Base-by-base conservation (phyloP, 2,797 vertebrate genomes). In the Zonotrichia albicollis region DNA sequence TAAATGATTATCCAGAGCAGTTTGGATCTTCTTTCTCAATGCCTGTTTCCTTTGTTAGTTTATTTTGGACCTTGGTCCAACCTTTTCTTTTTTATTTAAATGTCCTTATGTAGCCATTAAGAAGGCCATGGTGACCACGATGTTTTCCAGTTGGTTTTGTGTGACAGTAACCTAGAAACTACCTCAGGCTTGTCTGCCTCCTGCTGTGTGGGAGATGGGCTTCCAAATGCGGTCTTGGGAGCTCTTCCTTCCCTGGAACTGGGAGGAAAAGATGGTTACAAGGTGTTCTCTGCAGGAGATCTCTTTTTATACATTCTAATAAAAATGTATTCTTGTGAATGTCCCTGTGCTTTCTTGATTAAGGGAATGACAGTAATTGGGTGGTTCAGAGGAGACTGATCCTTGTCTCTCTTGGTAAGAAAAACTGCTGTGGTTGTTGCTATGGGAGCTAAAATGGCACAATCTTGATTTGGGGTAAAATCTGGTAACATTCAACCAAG, bases 401-500 rank as follows among this genome's bases (percentile, higher is more conserved):
- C 26, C 32, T 60, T 1, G 1, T 66, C 51, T 87, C 16, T 10
- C 29, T 36, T 66, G 30, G 38, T 54, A 38, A 34, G 51, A 53
- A 46, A 36, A 42, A 14, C 27, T 19, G 26, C 66, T 85, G 13
- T 66, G 36, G 20, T 45, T 84, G 67, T 71, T 73, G 34, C 80
- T 58, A 27, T 43, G 75, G 78, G 54, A 90, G 34, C 25, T 50
- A 11, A 55, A 40, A 32, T 36, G 55, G n/a, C 67, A 36, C 34
- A 19, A 1, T 25, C 22, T 29, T 66, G 61, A 13, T 83, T 62
- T 89, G 48, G 86, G 61, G 34, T 79, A 17, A 77, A 64, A 48
- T 55, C 13, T 45, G 61, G 5, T 64, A 3, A 21, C 9, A 3
- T 16, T 55, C 38, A 74, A 36, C 1, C 0, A 2, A 65, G 34